Percentiles rank a stretch among this genome's conserved stretches.
Conservation (phyloP, 2,113 vertebrate species). For the Sphaerodactylus townsendi region DNA sequence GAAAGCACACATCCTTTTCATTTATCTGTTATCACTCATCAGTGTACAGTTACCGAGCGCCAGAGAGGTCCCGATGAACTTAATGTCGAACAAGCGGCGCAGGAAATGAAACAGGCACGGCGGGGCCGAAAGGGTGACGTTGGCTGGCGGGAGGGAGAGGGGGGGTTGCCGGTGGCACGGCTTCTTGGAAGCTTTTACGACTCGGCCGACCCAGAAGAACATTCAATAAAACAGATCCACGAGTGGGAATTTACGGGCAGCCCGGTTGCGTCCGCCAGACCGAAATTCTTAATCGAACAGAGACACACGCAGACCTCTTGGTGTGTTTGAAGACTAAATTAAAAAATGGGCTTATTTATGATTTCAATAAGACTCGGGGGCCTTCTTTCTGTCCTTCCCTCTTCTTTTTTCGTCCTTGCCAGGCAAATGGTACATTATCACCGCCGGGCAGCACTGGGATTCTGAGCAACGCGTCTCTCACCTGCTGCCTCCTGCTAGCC, state of each 20-base stretch:
- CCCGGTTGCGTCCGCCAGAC: background rate
- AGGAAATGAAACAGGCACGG: background rate
- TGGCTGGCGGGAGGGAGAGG: background rate
- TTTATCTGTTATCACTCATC: background rate
- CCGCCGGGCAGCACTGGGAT: background rate
- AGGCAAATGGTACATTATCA: background rate
- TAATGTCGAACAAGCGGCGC: background rate
- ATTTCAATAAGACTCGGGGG: conserved; percentile 10
- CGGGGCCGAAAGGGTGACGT: background rate
- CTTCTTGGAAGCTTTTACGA: background rate
- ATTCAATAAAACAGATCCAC: background rate
- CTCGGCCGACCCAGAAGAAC: background rate
- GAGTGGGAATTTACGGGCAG: background rate
- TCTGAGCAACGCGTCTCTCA: background rate
- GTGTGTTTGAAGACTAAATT: background rate
- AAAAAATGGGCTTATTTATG: conserved; percentile 18
- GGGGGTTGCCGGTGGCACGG: background rate
- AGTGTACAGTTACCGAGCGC: background rate
- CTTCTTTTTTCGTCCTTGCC: background rate
- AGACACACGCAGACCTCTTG: conserved; percentile 1
- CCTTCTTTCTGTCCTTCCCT: no score
- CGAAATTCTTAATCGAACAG: background rate
- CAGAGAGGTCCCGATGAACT: background rate
- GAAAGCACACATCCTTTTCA: background rate
- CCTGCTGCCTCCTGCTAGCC: conserved; percentile 8